phyloP scores from a whole-genome alignment of 2,113 vertebrate species.

The Tetrax tetrax region DNA sequence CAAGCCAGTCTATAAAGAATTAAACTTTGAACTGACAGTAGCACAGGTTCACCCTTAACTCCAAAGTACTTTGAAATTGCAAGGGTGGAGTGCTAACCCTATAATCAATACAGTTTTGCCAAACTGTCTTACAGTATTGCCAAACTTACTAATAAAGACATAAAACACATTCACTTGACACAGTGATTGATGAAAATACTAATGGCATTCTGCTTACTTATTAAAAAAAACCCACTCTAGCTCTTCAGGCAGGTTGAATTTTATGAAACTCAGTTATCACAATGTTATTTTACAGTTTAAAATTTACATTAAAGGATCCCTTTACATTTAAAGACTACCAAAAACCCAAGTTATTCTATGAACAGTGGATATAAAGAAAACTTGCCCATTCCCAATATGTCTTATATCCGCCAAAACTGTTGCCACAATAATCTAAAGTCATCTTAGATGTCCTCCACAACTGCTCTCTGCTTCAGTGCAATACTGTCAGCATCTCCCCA shows the following conservation, averaged over 20 bases:
- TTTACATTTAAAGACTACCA: neutral
- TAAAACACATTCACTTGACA: neutral
- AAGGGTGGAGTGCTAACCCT: neutral
- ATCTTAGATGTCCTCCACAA: neutral
- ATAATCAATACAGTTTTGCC: neutral
- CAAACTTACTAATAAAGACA: slow-evolving; percentile 14
- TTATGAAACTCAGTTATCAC: neutral
- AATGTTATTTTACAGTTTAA: neutral
- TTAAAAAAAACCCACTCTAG: neutral
- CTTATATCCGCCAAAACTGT: neutral
- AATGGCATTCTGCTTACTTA: neutral
- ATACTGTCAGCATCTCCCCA: neutral
- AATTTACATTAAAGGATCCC: neutral
- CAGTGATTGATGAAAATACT: neutral
- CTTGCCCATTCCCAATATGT: neutral
- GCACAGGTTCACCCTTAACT: neutral
- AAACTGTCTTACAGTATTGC: neutral
- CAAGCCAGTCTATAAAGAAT: neutral
- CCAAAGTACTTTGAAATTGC: neutral
- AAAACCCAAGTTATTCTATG: neutral
- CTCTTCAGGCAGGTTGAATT: neutral
- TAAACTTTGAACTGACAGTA: neutral
- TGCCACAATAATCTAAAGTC: neutral
- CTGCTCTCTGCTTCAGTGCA: neutral
- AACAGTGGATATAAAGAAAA: neutral